Evolutionary conservation across 2,797 vertebrate genomes (phyloP).

Genomic region (Australoheros facetus): DNA sequence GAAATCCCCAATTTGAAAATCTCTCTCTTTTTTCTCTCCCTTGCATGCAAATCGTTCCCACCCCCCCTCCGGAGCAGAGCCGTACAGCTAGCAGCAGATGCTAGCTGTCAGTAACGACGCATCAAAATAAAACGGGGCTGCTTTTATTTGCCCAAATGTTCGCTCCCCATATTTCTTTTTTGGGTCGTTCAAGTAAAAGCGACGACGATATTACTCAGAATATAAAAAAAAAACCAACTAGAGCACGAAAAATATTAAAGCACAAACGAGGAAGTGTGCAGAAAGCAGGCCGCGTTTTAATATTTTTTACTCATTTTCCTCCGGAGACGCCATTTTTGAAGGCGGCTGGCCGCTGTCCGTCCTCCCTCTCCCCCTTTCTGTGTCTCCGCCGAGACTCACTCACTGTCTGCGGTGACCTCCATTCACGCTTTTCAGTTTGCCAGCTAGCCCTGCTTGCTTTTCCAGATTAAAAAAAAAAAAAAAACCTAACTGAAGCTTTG

Average conservation of each 20-base stretch:
- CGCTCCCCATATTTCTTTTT: conserved; percentile 36
- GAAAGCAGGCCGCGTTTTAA: conserved; percentile 80
- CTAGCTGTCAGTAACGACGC: conserved; percentile 82
- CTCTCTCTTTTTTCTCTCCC: conserved; percentile 17
- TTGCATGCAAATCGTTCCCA: conserved; percentile 71
- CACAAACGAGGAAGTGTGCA: conserved; percentile 52
- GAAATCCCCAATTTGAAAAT: conserved; percentile 60
- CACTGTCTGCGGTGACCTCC: conserved; percentile 75
- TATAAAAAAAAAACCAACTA: neutral
- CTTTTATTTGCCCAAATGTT: conserved; percentile 60
- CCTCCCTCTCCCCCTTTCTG: conserved; percentile 68
- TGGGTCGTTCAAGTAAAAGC: conserved; percentile 13
- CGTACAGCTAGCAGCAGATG: conserved; percentile 73
- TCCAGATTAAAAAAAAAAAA: conserved; percentile 11
- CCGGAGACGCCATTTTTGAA: conserved; percentile 88
- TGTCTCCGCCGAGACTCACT: conserved; percentile 65
- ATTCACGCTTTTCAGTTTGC: conserved; percentile 58
- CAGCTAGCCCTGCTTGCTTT: conserved; percentile 33
- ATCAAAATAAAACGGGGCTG: conserved; percentile 81
- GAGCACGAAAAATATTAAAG: neutral
- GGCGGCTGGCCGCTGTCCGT: conserved; percentile 79
- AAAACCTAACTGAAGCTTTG: conserved; percentile 7
- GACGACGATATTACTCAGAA: conserved; percentile 2
- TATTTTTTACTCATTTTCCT: conserved; percentile 84
- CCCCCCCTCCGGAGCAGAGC: conserved; percentile 57